These are phyloP conservation scores for Sminthopsis crassicaudata DNA, from an alignment of 2,113 vertebrate genomes.

Conservation along the genomic window DNA sequence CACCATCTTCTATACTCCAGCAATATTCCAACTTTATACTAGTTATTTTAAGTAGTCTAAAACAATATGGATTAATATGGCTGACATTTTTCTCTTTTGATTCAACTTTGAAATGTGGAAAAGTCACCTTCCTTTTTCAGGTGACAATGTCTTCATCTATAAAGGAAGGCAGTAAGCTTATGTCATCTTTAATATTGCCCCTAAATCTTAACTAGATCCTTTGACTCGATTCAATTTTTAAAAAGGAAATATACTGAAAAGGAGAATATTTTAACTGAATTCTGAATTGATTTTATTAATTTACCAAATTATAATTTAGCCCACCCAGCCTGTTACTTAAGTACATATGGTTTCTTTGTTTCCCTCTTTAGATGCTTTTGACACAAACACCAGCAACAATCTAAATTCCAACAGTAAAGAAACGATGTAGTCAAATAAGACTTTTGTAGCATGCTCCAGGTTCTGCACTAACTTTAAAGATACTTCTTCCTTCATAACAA, in stretches of 20 bases:
- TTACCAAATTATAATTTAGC: neutral
- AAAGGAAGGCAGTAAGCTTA: neutral
- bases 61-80: too few relatives aligned
- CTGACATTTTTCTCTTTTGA: too few relatives aligned
- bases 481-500: neutral
- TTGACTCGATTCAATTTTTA: conserved; percentile 4
- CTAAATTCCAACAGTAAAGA: neutral
- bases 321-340: neutral
- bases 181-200: neutral
- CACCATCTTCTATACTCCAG: too few relatives aligned
- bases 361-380: neutral
- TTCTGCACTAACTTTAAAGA: neutral
- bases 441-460: neutral
- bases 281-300: conserved; percentile 30
- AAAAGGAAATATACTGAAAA: conserved; percentile 20
- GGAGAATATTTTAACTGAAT: conserved; percentile 31
- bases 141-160: neutral
- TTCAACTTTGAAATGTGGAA: neutral
- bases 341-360: neutral
- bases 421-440: neutral
- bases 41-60: too few relatives aligned
- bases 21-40: too few relatives aligned
- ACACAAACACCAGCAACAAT: neutral
- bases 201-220: neutral
- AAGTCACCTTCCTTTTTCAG: neutral